Percentiles rank a stretch among this genome's conserved stretches.
Evolutionary conservation across 92 coral and sea anemone genomes (phyloP).

Genomic region (Micromussa lordhowensis): DNA sequence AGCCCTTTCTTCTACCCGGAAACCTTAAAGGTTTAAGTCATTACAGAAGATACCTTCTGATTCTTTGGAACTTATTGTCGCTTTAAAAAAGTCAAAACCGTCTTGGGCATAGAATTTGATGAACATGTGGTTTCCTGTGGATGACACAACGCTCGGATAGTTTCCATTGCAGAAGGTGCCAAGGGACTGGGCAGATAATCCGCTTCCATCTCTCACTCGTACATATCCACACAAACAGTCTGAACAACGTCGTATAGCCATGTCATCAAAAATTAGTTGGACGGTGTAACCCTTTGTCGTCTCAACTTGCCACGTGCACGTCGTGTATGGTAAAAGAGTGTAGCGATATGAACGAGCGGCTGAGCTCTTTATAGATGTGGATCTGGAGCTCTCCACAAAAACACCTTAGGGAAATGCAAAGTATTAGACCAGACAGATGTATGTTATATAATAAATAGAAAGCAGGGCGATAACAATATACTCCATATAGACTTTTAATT

Average conservation of each 20-base stretch:
- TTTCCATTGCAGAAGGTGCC: slow-evolving; percentile 11
- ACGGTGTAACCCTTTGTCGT: slow-evolving; percentile 26
- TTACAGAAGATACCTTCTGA: not conserved
- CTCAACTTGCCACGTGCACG: slow-evolving; percentile 6
- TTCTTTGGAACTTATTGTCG: slow-evolving; percentile 1
- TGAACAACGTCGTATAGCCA: not conserved
- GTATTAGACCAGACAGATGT: no score
- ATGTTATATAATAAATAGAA: no score
- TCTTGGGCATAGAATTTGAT: not conserved
- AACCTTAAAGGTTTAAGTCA: not conserved
- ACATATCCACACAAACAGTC: slow-evolving; percentile 7
- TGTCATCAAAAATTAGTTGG: not conserved
- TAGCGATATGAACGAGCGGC: not conserved
- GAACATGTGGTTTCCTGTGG: slow-evolving; percentile 15
- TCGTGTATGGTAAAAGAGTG: not conserved
- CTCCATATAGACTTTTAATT: no score
- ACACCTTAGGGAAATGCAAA: not conserved
- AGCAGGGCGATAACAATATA: not conserved
- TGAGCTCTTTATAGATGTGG: not conserved
- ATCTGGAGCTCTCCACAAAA: not conserved
- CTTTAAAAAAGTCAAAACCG: not conserved
- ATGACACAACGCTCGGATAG: slow-evolving; percentile 2
- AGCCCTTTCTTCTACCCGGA: no score
- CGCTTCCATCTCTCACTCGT: not conserved
- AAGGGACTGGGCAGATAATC: not conserved